Base-by-base conservation (phyloP, 2,888 invertebrate genomes). In the Eupithecia centaureata region DNA sequence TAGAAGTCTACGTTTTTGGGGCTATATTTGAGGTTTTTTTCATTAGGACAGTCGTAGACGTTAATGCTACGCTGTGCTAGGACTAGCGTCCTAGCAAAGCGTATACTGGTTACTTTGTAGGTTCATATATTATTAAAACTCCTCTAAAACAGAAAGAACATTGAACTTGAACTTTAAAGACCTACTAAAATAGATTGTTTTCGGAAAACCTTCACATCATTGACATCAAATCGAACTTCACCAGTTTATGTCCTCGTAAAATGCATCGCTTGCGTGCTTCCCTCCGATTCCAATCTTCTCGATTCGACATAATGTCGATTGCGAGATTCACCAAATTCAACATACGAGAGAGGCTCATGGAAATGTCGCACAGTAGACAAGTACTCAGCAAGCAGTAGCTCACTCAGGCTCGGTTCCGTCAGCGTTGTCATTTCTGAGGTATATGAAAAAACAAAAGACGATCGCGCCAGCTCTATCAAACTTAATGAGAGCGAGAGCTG, bases 251-350 rank as follows among this genome's bases (percentile, higher is more conserved):
- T 32, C 12, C 58, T 69, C 67, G 72, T 72, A 75, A 83, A 80
- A 77, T 83, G 84, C 81, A 86, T 78, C 65, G 80, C 61, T 86
- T 72, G 85, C 88, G 85, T 87, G 85, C 61, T 65, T 25, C 52
- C 5, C 5, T 27, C 15, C 27, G 25, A 52, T 52, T 52, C 27
- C 27, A 12, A 13, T 51, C 25, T 52, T 52, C 52, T 27, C 7
- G 27, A 27, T 52, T 47, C 18, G 47, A 47, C 4, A 47, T 22
- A 3, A 47, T 47, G 47, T 47, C 47, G 22, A 47, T 47, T 47
- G 18, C 47, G 18, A 47, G 47, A 47, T 47, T 47, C 47, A 10
- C 18, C 47, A 47, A 22, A 47, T 47, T 47, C 47, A 10, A 8
- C 47, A 47, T 47, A 47, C 47, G 47, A 22, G 18, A 10, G 18